Base-by-base conservation (phyloP, 2,888 invertebrate genomes). In the Rhyacophila evoluta region DNA sequence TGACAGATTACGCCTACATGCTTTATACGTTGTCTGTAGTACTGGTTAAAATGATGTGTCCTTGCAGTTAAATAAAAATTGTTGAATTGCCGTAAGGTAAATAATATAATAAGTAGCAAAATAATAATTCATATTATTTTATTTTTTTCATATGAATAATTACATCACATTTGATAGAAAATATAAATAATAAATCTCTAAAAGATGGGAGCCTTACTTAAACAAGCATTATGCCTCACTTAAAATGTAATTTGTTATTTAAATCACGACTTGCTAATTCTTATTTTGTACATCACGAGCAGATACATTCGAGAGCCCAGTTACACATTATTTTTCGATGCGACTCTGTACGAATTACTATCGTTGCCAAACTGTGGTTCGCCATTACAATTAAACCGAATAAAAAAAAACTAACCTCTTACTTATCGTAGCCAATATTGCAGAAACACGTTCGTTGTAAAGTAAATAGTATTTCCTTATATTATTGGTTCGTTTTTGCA, bases 171-270 rank as follows among this genome's bases (percentile, higher is more conserved):
- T 10, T 55, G 10, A 25, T 12, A 36, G 29, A 33, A 29, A 55
- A 72, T n/a, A n/a, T 12, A 36, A 28, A 38, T 41, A 74, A 81
- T 77, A 74, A 74, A 79, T 75, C 33, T 41, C 28, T 19, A 72
- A 75, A 72, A 67, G 75, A 75, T 68, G 72, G 29, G 72, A 67
- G 41, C 55, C 75, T 79, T 75, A 80, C 75, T 79, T 75, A 80
- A 80, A 80, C 38, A 68, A 75, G 68, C 77, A 79, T 80, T 77
- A 77, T 55, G 72, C 68, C 74, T 71, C 78, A 75, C 71, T 81
- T 72, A 72, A 74, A 80, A 69, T 41, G 78, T 75, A 72, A 82
- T 82, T 80, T 80, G 79, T 77, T 75, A 80, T 80, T 82, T 79
- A 82, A 80, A 81, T 80, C 27, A 75, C 36, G 36, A 72, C 68